Conservation (phyloP, 2,888 invertebrate genomes). For the Yponomeuta evonymella region DNA sequence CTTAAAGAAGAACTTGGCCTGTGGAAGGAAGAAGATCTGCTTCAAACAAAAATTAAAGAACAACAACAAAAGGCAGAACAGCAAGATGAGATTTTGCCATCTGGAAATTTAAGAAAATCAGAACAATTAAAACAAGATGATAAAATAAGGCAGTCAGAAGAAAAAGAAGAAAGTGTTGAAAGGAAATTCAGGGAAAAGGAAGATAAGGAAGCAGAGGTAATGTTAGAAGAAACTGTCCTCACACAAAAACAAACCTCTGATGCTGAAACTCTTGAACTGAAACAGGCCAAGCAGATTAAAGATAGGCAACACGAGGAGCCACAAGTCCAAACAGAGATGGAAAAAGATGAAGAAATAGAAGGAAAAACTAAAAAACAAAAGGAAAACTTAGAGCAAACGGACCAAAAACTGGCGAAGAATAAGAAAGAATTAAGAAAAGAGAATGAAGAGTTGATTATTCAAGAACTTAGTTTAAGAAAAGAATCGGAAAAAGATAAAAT, state of each 20-base stretch:
- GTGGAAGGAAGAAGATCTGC: not conserved
- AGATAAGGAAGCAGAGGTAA: not conserved
- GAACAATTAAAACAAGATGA: constrained; percentile 4
- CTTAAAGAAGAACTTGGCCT: not conserved
- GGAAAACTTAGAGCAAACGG: not conserved
- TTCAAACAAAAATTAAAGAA: not conserved
- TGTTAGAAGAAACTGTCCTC: constrained; percentile 14
- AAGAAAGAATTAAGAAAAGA: constrained; percentile 20
- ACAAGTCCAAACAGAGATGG: constrained; percentile 42
- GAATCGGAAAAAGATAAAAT: constrained; percentile 22
- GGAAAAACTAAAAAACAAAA: constrained; percentile 17
- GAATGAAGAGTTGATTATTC: constrained; percentile 23
- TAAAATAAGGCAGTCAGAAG: constrained; percentile 16
- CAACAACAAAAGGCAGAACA: not conserved
- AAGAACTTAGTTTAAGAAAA: constrained; percentile 22
- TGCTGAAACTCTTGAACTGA: not conserved
- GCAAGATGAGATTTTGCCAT: not conserved
- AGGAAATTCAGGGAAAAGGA: not conserved
- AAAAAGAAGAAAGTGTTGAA: not conserved
- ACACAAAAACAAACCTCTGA: constrained; percentile 7
- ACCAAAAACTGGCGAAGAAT: not conserved
- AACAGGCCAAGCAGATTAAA: no score
- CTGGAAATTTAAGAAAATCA: not conserved
- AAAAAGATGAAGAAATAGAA: constrained; percentile 43
- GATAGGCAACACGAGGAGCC: constrained; percentile 33